Conservation (phyloP, 2,888 invertebrate species). For the Gari tellinella region DNA sequence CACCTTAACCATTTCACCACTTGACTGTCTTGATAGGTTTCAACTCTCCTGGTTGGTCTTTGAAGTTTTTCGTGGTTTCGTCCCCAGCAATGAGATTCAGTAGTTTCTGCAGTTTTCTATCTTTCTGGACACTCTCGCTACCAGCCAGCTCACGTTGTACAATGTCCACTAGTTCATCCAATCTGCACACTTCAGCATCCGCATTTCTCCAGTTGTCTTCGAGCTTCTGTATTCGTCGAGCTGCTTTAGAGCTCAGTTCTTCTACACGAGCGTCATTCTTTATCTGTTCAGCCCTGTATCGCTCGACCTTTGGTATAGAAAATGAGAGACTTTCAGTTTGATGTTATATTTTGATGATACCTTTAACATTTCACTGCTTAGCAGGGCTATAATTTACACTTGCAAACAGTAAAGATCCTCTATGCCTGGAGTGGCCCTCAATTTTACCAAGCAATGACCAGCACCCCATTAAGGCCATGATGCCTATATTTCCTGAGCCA, state of each 20-base stretch:
- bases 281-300: constrained; percentile 48
- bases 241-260: constrained; percentile 63
- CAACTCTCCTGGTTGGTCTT: constrained; percentile 3
- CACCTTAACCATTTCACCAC: constrained; percentile 20
- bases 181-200: constrained; percentile 70
- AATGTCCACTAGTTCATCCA: constrained; percentile 71
- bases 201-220: constrained; percentile 75
- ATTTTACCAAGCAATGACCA: too few species aligned
- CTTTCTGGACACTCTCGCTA: constrained; percentile 4
- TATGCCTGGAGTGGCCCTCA: too few species aligned
- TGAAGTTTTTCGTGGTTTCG: constrained; percentile 1
- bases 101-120: constrained; percentile 29
- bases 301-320: constrained; percentile 28
- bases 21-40: constrained; percentile 40
- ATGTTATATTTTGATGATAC: too few species aligned
- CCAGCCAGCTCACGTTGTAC: constrained; percentile 23
- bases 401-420: too few species aligned
- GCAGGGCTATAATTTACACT: too few species aligned
- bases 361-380: too few species aligned
- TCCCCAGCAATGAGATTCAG: constrained; percentile 36
- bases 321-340: neutral
- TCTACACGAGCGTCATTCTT: constrained; percentile 67
- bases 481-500: too few species aligned
- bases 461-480: too few species aligned
- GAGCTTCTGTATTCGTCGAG: constrained; percentile 55